phyloP scores from a whole-genome alignment of 2,888 invertebrate species.

The Electrophaes corylata region DNA sequence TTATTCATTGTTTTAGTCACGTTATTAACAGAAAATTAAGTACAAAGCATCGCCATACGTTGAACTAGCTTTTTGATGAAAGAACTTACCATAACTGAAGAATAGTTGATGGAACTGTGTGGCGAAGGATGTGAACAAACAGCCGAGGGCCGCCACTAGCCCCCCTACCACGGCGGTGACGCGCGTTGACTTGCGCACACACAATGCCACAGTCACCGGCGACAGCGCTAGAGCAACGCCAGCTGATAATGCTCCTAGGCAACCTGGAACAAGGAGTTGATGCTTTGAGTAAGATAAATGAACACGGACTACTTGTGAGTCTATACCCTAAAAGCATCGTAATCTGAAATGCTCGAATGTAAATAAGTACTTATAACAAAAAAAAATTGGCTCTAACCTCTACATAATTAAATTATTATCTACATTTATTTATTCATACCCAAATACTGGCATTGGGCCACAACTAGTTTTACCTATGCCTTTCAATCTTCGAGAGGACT shows the following conservation, averaged over 20 bases:
- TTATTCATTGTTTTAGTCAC: neutral
- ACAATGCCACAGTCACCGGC: constrained; percentile 93
- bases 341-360: too few species aligned
- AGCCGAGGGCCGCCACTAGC: constrained; percentile 92
- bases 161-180: constrained; percentile 95
- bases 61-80: neutral
- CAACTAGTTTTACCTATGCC: too few species aligned
- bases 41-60: neutral
- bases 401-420: too few species aligned
- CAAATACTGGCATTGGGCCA: too few species aligned
- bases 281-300: neutral
- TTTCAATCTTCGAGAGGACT: too few species aligned
- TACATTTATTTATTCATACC: too few species aligned
- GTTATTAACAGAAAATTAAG: neutral
- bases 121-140: constrained; percentile 95
- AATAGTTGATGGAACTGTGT: constrained; percentile 95
- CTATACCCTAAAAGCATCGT: too few species aligned
- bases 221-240: constrained; percentile 92
- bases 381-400: too few species aligned
- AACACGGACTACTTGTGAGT: too few species aligned
- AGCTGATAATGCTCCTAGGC: constrained; percentile 91
- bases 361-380: too few species aligned
- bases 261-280: constrained; percentile 83
- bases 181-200: constrained; percentile 93
- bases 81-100: constrained; percentile 88